phyloP scores from a whole-genome alignment of 2,113 vertebrate species.

The Camarhynchus parvulus region DNA sequence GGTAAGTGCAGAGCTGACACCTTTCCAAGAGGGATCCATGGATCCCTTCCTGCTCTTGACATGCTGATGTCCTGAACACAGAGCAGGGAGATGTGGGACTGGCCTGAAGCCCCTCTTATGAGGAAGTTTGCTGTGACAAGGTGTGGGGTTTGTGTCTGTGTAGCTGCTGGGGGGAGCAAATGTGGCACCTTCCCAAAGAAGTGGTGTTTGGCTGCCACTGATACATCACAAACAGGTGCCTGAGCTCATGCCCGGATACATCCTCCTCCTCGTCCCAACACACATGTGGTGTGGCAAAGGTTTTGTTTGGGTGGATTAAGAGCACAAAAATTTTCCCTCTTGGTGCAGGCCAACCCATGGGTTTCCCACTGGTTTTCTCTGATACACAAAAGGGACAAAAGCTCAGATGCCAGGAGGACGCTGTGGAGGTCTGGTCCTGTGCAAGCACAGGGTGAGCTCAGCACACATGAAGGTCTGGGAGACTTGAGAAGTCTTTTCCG shows the following conservation, averaged over 20 bases:
- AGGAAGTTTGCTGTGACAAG: background rate
- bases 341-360: rapidly evolving
- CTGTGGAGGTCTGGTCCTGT: background rate
- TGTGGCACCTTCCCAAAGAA: background rate
- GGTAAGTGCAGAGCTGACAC: background rate
- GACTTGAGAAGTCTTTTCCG: background rate
- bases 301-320: background rate
- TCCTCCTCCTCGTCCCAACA: background rate
- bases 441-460: background rate
- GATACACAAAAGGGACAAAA: background rate
- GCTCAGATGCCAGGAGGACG: rapidly evolving
- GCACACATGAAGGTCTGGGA: too few relatives aligned
- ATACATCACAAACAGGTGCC: background rate
- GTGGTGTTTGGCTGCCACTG: background rate
- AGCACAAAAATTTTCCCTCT: background rate
- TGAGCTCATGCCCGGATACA: background rate
- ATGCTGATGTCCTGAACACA: rapidly evolving
- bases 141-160: background rate
- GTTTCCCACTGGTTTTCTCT: background rate
- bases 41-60: background rate
- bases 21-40: background rate
- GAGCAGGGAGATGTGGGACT: background rate
- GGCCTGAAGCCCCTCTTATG: background rate
- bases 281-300: rapidly evolving
- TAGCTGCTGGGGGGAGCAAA: background rate